phyloP scores from a whole-genome alignment of 2,113 vertebrate species.

The Furnarius figulus region DNA sequence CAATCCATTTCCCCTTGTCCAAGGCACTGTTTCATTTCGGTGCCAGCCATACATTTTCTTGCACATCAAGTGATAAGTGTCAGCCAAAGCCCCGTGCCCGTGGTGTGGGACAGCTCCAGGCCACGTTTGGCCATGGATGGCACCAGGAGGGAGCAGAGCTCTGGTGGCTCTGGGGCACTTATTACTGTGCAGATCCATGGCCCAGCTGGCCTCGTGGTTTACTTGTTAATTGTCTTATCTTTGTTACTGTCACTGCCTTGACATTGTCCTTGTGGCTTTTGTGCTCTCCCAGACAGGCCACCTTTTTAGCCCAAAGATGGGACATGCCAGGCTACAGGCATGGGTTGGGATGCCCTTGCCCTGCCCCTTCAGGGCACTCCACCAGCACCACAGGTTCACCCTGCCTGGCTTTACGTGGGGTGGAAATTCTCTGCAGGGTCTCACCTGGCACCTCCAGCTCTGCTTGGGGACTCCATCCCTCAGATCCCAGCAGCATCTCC shows the following conservation, averaged over 20 bases:
- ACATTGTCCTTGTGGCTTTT: not conserved
- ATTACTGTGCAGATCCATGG: not conserved
- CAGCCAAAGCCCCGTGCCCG: not conserved
- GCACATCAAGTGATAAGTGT: not conserved
- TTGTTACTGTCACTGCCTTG: not conserved
- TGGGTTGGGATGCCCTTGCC: not conserved
- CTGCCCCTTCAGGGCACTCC: not conserved
- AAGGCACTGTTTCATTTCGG: conserved; percentile 41
- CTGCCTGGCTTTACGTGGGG: not conserved
- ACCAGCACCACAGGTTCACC: accelerated
- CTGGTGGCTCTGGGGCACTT: not conserved
- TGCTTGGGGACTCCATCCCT: not conserved
- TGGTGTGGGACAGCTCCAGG: not conserved
- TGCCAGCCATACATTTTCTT: not conserved
- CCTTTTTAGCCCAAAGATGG: no score
- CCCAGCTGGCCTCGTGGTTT: not conserved
- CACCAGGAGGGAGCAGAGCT: not conserved
- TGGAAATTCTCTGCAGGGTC: not conserved
- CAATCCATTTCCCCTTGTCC: conserved; percentile 53
- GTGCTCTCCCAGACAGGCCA: not conserved
- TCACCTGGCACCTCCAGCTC: not conserved
- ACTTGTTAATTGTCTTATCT: not conserved
- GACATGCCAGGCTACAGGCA: not conserved
- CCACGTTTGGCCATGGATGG: not conserved
- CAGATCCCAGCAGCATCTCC: not conserved